Percentiles rank a stretch among this genome's conserved stretches.
Evolutionary conservation across 2,888 invertebrate genomes (phyloP).

Genomic region (Neoaliturus tenellus): DNA sequence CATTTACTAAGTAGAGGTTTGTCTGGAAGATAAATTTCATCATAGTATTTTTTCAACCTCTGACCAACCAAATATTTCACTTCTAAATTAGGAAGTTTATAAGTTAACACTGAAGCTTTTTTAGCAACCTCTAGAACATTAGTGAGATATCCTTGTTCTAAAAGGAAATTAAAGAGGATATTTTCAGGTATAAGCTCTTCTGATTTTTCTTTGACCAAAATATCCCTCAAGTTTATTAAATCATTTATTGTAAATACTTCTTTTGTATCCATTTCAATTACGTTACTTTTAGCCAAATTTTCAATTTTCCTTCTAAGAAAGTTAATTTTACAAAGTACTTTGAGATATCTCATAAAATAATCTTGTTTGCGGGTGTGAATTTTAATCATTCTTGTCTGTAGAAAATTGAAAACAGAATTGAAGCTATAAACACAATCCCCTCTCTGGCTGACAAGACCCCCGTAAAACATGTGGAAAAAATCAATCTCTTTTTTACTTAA

Average conservation of each 20-base stretch:
- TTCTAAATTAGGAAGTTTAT: constrained; percentile 7
- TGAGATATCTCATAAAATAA: background rate
- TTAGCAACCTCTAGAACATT: background rate
- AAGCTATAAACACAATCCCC: background rate
- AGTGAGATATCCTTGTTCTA: constrained; percentile 29
- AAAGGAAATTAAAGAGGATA: constrained; percentile 10
- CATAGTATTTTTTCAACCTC: constrained; percentile 19
- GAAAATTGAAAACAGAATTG: constrained; percentile 19
- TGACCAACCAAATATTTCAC: background rate
- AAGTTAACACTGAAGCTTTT: background rate
- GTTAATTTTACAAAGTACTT: background rate
- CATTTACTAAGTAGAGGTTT: constrained; percentile 19
- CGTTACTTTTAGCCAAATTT: background rate
- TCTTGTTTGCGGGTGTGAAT: background rate
- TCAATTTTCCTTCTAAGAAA: constrained; percentile 24
- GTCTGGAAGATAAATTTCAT: constrained; percentile 18
- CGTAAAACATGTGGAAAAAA: background rate
- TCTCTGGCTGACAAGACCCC: background rate
- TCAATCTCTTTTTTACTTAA: background rate
- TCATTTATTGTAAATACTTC: background rate
- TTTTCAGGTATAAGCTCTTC: background rate
- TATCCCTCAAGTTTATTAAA: constrained; percentile 7
- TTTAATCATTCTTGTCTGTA: background rate
- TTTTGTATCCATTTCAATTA: background rate
- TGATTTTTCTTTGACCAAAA: background rate